Evolutionary conservation across 2,797 vertebrate species (phyloP), one percentile per base, ranked within the genome.

Genomic region (Epinephelus malabaricus): DNA sequence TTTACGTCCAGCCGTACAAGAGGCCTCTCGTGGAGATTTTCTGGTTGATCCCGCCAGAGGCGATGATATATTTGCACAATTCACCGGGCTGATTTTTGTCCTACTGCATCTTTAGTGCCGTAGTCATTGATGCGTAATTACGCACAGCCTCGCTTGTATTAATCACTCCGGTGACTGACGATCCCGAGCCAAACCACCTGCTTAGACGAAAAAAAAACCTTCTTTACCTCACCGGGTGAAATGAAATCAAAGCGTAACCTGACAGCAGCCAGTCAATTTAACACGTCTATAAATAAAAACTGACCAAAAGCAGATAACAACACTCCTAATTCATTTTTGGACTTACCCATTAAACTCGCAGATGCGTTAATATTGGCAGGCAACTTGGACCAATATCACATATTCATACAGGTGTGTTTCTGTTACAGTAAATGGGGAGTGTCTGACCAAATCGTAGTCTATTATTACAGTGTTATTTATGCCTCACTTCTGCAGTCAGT

Each of bases 71-170:
- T 80, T 51, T 76, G 49, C 25, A 21, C 50, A 34, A 47, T 64
- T 78, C 47, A 61, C 38, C 8, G 7, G 30, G 40, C 23, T 53
- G 72, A 80, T 72, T 25, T 69, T 34, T 30, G 43, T 19, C 25
- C 40, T 66, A 50, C 69, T 47, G 54, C 74, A 64, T 72, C 25
- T 76, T 76, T 58, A 70, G 59, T 38, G 75, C 56, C 7, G 14
- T 9, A 47, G 67, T 67, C 65, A 75, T 9, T 72, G 75, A 69
- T 86, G 91, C 89, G 91, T 91, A 90, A 91, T 92, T 90, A 85
- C 85, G 89, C 91, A 54, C 76, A 73, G 72, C 46, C 73, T 66
- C 21, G 30, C 38, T 23, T 2, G 21, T 69, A 74, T 81, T 21
- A 70, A 82, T 76, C 45, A 8, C 11, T 40, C 56, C 5, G 34